Evolutionary conservation across 2,888 invertebrate genomes (phyloP), one percentile per base, ranked within the genome.

Genomic region (Merodon equestris): DNA sequence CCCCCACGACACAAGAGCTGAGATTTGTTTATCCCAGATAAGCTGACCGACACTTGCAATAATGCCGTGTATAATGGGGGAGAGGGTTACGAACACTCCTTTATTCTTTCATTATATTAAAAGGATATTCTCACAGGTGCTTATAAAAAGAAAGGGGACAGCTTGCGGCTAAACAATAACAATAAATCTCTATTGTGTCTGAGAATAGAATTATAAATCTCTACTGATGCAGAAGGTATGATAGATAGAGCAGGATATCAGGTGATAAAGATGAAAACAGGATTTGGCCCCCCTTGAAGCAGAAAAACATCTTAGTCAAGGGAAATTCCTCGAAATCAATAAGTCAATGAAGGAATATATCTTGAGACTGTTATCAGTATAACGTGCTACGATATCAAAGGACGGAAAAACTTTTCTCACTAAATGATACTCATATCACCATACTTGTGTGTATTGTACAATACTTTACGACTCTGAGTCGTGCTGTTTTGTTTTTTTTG

Each of bases 21-120:
- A 57, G 72, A 77, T 77, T 77, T 72, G 72, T 67, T 66, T 67
- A 66, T 60, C 72, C 44, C 36, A 72, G 76, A 72, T 67, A 77
- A 77, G 72, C 61, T 47, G 40, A 14, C 57, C 50, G 71, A 56
- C 60, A 61, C 56, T 66, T 60, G 66, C 66, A 19, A 68, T 68
- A 74, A 68, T 56, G 42, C 12, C 10, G 36, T 1, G 18, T n/a
- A 27, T n/a, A 27, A 27, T 5, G 14, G 53, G 58, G 50, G 27
- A 27, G 27, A 27, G 27, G 27, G 27, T 27, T 27, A 27, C 27
- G 27, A 27, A 27, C 27, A 27, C 42, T 42, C n/a, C n/a, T n/a
- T n/a, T n/a, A n/a, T n/a, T 36, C 15, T 10, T 19, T 60, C 48
- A n/a, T 40, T 36, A 53, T 51, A 44, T 19, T n/a, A 50, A 45